phyloP scores from a whole-genome alignment of 2,888 invertebrate species.

The Caenorhabditis afra region DNA sequence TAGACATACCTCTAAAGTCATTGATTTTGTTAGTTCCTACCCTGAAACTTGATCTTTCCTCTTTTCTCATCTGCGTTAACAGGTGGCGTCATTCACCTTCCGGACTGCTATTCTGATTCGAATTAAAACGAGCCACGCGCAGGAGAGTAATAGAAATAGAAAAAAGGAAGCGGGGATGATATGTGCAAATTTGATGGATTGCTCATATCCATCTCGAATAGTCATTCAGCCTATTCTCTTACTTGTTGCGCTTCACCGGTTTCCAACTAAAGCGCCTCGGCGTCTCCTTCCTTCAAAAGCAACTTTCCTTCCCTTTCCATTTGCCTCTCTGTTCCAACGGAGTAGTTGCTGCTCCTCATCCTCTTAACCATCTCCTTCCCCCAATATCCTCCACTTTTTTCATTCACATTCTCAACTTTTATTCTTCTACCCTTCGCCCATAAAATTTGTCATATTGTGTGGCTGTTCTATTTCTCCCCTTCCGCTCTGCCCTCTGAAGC shows the following conservation, averaged over 20 bases:
- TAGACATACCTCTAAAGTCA: neutral
- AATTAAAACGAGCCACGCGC: neutral
- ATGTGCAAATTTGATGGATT: slow-evolving; percentile 56
- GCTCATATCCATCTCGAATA: slow-evolving; percentile 55
- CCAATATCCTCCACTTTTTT: neutral
- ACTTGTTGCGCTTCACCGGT: slow-evolving; percentile 60
- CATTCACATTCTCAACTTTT: slow-evolving; percentile 36
- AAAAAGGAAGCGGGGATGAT: slow-evolving; percentile 27
- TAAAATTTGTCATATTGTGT: slow-evolving; percentile 54
- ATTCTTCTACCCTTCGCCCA: slow-evolving; percentile 27
- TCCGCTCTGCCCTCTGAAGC: neutral
- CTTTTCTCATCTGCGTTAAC: too few species aligned
- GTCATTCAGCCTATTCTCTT: slow-evolving; percentile 50
- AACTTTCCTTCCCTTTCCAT: slow-evolving; percentile 40
- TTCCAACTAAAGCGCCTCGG: slow-evolving; percentile 52
- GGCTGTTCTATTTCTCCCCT: slow-evolving; percentile 17
- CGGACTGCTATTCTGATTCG: neutral
- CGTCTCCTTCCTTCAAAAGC: slow-evolving; percentile 44
- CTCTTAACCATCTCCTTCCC: too few species aligned
- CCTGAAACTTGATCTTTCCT: too few species aligned
- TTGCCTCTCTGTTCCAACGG: slow-evolving; percentile 9
- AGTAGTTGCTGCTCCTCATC: too few species aligned
- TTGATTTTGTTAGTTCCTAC: neutral
- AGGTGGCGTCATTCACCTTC: too few species aligned
- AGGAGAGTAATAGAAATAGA: neutral